phyloP scores from a whole-genome alignment of 2,113 vertebrate genomes.

The Nycticryphes semicollaris region DNA sequence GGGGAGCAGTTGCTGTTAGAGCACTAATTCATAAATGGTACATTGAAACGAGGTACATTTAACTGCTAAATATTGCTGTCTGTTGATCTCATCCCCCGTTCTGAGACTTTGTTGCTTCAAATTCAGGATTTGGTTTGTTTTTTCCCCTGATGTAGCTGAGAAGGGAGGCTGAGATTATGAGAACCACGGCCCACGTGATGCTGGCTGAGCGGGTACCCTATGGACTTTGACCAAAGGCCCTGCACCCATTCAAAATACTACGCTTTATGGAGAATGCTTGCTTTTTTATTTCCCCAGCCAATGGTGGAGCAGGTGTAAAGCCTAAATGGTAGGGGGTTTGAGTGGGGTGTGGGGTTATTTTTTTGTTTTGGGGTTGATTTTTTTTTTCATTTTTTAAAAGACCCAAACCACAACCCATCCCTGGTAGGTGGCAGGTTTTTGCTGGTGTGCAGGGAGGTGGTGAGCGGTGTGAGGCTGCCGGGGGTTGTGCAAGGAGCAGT shows the following conservation, averaged over 20 bases:
- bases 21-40: neutral
- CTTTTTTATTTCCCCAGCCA: neutral
- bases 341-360: too few relatives aligned
- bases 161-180: neutral
- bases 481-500: conserved; percentile 34
- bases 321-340: neutral
- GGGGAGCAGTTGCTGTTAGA: neutral
- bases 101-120: neutral
- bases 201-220: neutral
- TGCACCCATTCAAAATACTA: neutral
- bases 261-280: neutral
- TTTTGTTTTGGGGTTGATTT: neutral
- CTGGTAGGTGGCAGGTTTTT: conserved; percentile 25
- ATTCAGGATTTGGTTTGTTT: neutral
- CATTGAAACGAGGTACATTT: neutral
- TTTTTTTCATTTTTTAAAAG: too few relatives aligned
- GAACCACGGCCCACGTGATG: neutral
- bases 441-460: conserved; percentile 30
- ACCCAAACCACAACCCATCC: neutral
- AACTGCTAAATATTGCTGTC: neutral
- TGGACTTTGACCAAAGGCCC: conserved; percentile 59
- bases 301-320: neutral
- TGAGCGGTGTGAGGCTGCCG: neutral
- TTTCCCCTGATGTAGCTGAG: neutral
- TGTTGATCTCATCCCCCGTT: neutral